A percentile compares a stretch with the other conserved stretches of the same genome.
phyloP scores from a whole-genome alignment of 2,797 vertebrate genomes.

The Tragopan temminckii region DNA sequence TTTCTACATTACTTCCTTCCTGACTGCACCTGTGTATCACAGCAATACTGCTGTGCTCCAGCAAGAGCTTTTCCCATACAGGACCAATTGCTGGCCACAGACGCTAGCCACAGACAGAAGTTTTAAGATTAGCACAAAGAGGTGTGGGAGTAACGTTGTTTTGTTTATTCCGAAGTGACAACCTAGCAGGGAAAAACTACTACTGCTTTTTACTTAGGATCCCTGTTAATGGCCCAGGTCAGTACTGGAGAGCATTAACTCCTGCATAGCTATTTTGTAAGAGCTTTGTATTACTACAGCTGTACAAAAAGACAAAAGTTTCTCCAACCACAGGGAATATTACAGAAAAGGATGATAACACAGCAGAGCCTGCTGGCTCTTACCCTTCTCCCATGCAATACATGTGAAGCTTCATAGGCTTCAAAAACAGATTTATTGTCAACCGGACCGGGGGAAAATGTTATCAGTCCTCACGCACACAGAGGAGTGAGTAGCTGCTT shows the following conservation, averaged over 20 bases:
- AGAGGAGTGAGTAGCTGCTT: background rate
- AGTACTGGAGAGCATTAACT: background rate
- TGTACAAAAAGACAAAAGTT: background rate
- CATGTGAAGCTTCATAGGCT: background rate
- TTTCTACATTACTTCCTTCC: background rate
- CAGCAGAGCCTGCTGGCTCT: background rate
- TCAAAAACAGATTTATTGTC: background rate
- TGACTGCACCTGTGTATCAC: background rate
- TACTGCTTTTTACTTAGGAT: background rate
- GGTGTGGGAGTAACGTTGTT: background rate
- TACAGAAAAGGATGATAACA: background rate
- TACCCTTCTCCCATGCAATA: background rate
- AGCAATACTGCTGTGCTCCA: background rate
- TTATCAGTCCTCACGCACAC: background rate
- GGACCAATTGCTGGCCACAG: background rate
- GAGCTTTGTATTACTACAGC: background rate
- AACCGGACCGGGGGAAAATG: background rate
- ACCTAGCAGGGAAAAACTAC: background rate
- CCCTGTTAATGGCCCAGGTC: background rate
- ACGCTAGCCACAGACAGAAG: background rate
- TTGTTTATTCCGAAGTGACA: background rate
- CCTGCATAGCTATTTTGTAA: background rate
- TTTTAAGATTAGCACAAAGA: background rate
- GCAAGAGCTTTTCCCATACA: background rate
- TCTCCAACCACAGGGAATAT: background rate